Evolutionary conservation across 2,797 vertebrate genomes (phyloP), one percentile per base, ranked within the genome.

Genomic region (Sarcoramphus papa): DNA sequence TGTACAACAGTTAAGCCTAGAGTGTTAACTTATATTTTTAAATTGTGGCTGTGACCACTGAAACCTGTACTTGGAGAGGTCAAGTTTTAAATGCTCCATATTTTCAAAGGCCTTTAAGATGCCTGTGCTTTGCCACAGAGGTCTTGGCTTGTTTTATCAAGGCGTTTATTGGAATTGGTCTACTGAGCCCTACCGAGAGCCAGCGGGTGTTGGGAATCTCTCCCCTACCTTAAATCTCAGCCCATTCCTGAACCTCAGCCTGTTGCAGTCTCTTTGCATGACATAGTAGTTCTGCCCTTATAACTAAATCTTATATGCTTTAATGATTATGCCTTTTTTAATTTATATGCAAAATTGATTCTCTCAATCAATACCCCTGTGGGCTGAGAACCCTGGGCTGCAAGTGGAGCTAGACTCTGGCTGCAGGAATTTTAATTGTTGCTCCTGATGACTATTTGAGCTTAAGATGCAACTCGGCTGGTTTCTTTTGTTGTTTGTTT

Each of bases 311-410:
- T 95, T 92, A 33, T 83, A 76, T 78, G 77, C 78, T 90, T 96
- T 97, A 97, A 97, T 97, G 97, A 96, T 95, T 96, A 74, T n/a
- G 47, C 88, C 67, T 97, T 96, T 77, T 78, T 97, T 95, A 95
- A 98, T 97, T 98, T 98, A 97, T 97, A 97, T 98, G 96, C 91
- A 97, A 91, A 96, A 98, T 97, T 96, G 97, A 98, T 98, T 93
- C 93, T 96, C 37, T 4, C 74, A 96, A 97, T 98, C 98, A 94
- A 97, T 98, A 97, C 86, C 86, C 93, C 90, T 75, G 35, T 91
- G 94, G 97, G 96, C 88, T 60, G 67, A 88, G 93, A 92, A 87
- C 70, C 48, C 95, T 75, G 74, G 74, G 73, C 93, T 90, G 63
- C 88, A 80, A 92, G 72, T 76, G 43, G 92, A 96, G 90, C 93